phyloP scores from a whole-genome alignment of 2,888 invertebrate genomes.

The Clostera curtula region DNA sequence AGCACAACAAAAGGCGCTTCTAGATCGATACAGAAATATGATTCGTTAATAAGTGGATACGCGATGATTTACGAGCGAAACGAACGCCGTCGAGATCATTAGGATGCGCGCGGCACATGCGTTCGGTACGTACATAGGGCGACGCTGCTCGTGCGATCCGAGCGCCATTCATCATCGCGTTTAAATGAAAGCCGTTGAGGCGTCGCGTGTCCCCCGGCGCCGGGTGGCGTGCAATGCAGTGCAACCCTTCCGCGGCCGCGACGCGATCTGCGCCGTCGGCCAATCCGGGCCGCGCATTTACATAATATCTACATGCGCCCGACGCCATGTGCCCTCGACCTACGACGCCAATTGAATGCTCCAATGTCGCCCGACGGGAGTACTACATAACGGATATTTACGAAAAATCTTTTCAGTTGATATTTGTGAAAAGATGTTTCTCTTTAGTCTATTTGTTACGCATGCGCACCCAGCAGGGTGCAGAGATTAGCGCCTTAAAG shows the following conservation, averaged over 20 bases:
- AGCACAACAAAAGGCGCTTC: no score
- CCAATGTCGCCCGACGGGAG: background rate
- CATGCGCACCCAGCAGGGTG: no score
- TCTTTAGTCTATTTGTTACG: no score
- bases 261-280: slow-evolving; percentile 13
- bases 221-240: slow-evolving; percentile 25
- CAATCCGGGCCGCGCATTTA: slow-evolving; percentile 42
- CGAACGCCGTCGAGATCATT: no score
- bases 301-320: slow-evolving; percentile 49
- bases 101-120: slow-evolving; percentile 5
- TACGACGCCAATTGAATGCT: background rate
- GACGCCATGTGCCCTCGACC: slow-evolving; percentile 3
- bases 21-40: no score
- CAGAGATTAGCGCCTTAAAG: no score
- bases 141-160: slow-evolving; percentile 8
- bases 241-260: slow-evolving; percentile 26
- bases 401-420: no score
- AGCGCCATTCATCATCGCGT: slow-evolving; percentile 45
- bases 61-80: no score
- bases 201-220: slow-evolving; percentile 38
- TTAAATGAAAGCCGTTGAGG: slow-evolving; percentile 56
- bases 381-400: no score
- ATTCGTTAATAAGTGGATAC: no score
- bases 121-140: slow-evolving; percentile 12
- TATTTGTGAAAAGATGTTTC: no score